phyloP scores from a whole-genome alignment of 2,888 invertebrate species.

The Leptarthrus brevirostris region DNA sequence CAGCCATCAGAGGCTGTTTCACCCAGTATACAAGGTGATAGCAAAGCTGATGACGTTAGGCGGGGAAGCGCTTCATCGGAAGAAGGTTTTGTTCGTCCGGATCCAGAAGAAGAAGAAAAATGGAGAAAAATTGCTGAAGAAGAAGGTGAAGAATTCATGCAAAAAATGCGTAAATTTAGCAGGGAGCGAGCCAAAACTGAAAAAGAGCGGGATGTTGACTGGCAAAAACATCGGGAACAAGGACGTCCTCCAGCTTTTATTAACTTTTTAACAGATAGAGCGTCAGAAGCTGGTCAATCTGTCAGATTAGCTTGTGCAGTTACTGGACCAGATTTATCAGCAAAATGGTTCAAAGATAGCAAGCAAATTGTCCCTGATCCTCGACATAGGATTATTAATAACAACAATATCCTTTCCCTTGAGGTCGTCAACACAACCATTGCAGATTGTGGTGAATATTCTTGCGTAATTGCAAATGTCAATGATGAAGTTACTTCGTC shows the following conservation, averaged over 20 bases:
- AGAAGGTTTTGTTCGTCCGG: slow-evolving; percentile 63
- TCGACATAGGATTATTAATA: slow-evolving; percentile 67
- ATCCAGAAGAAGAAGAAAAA: slow-evolving; percentile 63
- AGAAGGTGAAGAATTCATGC: slow-evolving; percentile 65
- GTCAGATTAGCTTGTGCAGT: slow-evolving; percentile 84
- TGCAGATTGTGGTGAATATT: slow-evolving; percentile 75
- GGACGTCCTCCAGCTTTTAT: slow-evolving; percentile 64
- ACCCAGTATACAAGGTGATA: slow-evolving; percentile 11
- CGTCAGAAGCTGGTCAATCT: slow-evolving; percentile 78
- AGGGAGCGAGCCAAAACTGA: slow-evolving; percentile 61
- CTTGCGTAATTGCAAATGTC: slow-evolving; percentile 77
- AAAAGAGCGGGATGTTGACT: slow-evolving; percentile 65
- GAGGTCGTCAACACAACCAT: slow-evolving; percentile 72
- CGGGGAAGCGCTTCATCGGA: slow-evolving; percentile 62
- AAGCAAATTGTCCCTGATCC: slow-evolving; percentile 66
- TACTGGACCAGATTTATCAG: slow-evolving; percentile 76
- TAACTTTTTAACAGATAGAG: slow-evolving; percentile 78
- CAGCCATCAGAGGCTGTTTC: slow-evolving; percentile 51
- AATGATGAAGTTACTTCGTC: slow-evolving; percentile 79
- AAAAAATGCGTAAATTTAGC: slow-evolving; percentile 64
- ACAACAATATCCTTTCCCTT: slow-evolving; percentile 72
- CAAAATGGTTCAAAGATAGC: slow-evolving; percentile 82
- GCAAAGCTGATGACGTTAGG: slow-evolving; percentile 54
- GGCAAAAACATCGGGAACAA: slow-evolving; percentile 66
- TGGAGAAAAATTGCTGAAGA: slow-evolving; percentile 65